Conservation (phyloP, 2,113 vertebrate genomes). For the Prionailurus viverrinus region DNA sequence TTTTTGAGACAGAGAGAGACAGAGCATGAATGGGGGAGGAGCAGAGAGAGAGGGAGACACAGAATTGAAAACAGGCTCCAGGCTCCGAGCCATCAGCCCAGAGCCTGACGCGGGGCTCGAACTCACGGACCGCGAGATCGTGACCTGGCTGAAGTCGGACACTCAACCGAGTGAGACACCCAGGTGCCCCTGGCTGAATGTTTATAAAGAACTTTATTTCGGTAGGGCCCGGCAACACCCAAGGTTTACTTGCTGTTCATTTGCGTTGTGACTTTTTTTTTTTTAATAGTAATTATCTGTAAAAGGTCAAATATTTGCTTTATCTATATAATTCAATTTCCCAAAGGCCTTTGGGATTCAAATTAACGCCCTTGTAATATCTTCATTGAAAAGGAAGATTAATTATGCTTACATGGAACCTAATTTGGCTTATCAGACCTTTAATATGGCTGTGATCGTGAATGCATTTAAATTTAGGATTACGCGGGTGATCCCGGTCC, state of each 20-base stretch:
- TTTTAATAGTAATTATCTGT: slow-evolving; percentile 88
- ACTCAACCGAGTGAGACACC: no score
- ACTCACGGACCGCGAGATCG: no score
- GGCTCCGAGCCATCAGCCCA: no score
- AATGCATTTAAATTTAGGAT: slow-evolving; percentile 92
- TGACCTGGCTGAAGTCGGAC: no score
- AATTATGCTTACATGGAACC: slow-evolving; percentile 92
- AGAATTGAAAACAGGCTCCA: no score
- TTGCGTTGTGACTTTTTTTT: slow-evolving; percentile 86
- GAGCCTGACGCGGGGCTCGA: no score
- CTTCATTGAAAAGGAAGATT: slow-evolving; percentile 91
- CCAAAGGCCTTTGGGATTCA: slow-evolving; percentile 90
- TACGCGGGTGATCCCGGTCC: slow-evolving; percentile 85
- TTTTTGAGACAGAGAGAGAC: no score
- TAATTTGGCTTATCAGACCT: slow-evolving; percentile 93
- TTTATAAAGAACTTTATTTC: slow-evolving; percentile 78
- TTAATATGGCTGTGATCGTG: slow-evolving; percentile 90
- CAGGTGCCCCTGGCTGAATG: slow-evolving; percentile 15
- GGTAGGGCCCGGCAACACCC: slow-evolving; percentile 57
- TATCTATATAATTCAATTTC: slow-evolving; percentile 92
- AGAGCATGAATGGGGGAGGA: no score
- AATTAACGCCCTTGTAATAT: slow-evolving; percentile 91
- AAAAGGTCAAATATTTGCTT: slow-evolving; percentile 93
- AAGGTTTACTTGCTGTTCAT: slow-evolving; percentile 84
- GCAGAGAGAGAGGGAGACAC: no score